phyloP scores from a whole-genome alignment of 2,113 vertebrate species.

The Oryzias javanicus region DNA sequence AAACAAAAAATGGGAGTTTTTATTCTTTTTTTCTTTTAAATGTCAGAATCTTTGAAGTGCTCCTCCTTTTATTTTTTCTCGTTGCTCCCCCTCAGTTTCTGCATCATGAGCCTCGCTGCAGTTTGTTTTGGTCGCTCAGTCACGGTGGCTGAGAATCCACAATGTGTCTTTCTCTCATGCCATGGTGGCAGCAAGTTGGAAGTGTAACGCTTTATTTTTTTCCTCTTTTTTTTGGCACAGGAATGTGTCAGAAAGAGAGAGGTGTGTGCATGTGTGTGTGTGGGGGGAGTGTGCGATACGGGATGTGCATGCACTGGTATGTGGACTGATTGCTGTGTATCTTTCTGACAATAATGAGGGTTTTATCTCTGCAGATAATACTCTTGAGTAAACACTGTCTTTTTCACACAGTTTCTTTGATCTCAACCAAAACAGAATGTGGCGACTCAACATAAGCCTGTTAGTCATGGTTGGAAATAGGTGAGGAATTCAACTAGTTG shows the following conservation, averaged over 20 bases:
- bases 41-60: slow-evolving; percentile 21
- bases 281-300: slow-evolving; percentile 32
- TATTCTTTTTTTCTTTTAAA: slow-evolving; percentile 21
- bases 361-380: slow-evolving; percentile 59
- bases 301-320: slow-evolving; percentile 37
- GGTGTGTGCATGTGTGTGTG: slow-evolving; percentile 11
- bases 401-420: slow-evolving; percentile 60
- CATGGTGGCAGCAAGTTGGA: slow-evolving; percentile 21
- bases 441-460: slow-evolving; percentile 65
- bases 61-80: neutral
- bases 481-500: slow-evolving; percentile 69
- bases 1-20: slow-evolving; percentile 1
- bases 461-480: slow-evolving; percentile 64
- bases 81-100: slow-evolving; percentile 14
- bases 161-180: slow-evolving; percentile 55
- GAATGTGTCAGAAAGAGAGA: slow-evolving; percentile 11
- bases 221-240: slow-evolving; percentile 1
- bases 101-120: slow-evolving; percentile 15
- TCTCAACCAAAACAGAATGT: slow-evolving; percentile 58
- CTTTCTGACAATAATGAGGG: slow-evolving; percentile 45
- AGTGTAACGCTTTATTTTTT: slow-evolving; percentile 2
- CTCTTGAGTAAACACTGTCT: slow-evolving; percentile 41
- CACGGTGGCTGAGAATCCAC: slow-evolving; percentile 52
- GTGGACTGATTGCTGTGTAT: slow-evolving; percentile 34
- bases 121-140: slow-evolving; percentile 55